Conservation (phyloP, 2,113 vertebrate genomes). For the Megalops atlanticus region DNA sequence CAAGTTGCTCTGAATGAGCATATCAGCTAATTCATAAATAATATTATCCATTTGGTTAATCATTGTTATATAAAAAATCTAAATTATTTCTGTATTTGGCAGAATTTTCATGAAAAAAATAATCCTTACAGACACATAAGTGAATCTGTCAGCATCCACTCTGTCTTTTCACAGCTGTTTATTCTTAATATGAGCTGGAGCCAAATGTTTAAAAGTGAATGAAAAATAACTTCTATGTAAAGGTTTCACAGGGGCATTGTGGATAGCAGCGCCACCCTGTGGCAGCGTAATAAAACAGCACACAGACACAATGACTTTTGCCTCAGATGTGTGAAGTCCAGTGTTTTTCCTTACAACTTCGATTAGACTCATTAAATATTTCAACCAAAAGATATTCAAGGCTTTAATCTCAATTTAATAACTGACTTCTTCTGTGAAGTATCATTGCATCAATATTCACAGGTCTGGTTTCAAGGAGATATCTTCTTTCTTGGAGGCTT, state of each 20-base stretch:
- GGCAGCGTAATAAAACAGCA: slow-evolving; percentile 25
- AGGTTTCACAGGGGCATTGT: neutral
- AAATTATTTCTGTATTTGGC: neutral
- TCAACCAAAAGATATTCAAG: too few relatives aligned
- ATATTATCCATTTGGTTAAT: neutral
- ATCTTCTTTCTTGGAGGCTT: too few relatives aligned
- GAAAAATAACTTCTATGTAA: slow-evolving; percentile 26
- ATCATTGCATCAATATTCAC: too few relatives aligned
- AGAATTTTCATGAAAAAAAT: neutral
- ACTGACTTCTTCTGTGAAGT: too few relatives aligned
- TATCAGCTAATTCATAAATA: neutral
- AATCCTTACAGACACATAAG: neutral
- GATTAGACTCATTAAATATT: too few relatives aligned
- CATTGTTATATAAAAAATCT: neutral
- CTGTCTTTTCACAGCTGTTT: neutral
- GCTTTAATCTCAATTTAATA: too few relatives aligned
- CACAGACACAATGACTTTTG: neutral
- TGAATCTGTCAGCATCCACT: neutral
- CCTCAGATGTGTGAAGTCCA: too few relatives aligned
- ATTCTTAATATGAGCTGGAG: neutral
- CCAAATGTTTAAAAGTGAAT: slow-evolving; percentile 22
- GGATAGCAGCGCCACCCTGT: slow-evolving; percentile 60
- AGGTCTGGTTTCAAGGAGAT: too few relatives aligned
- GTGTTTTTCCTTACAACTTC: neutral
- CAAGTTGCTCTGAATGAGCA: neutral